Conservation (phyloP, 92 coral and sea anemone species). For the Anthopleura xanthogrammica region DNA sequence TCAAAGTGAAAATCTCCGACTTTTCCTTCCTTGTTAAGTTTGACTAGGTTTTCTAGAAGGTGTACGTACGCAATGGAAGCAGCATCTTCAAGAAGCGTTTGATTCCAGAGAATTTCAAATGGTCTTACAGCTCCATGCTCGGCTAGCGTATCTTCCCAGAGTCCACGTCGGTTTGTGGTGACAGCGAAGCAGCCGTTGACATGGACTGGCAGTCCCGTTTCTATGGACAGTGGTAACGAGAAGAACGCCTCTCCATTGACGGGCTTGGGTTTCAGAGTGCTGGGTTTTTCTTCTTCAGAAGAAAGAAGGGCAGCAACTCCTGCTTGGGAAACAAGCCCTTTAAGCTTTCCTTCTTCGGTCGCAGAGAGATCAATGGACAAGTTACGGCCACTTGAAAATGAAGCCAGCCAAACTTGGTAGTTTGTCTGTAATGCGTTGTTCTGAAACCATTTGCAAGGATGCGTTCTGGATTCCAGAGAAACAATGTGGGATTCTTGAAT, state of each 20-base stretch:
- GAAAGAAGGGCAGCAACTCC: conserved; percentile 80
- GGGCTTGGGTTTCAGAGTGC: conserved; percentile 57
- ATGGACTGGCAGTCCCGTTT: conserved; percentile 91
- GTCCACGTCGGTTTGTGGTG: conserved; percentile 81
- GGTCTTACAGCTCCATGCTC: conserved; percentile 59
- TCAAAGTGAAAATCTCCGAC: conserved; percentile 56
- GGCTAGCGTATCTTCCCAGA: conserved; percentile 89
- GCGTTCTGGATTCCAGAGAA: conserved; percentile 37
- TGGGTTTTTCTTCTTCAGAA: conserved; percentile 17
- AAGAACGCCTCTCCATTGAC: conserved; percentile 82
- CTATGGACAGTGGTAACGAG: conserved; percentile 81
- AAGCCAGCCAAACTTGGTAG: conserved; percentile 65
- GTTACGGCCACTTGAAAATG: conserved; percentile 68
- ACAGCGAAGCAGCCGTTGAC: conserved; percentile 93
- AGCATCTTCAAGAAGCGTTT: conserved; percentile 86
- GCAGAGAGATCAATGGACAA: conserved; percentile 73
- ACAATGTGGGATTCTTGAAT: conserved; percentile 36
- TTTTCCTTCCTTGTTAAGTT: conserved; percentile 61
- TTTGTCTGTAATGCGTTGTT: conserved; percentile 8
- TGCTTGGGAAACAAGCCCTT: conserved; percentile 85
- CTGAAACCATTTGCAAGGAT: conserved; percentile 26
- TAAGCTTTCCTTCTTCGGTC: conserved; percentile 73
- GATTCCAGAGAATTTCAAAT: conserved; percentile 91
- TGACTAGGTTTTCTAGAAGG: conserved; percentile 68
- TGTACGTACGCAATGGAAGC: conserved; percentile 80